Conservation (phyloP, 2,113 vertebrate genomes). For the Oxygymnocypris stewartii region DNA sequence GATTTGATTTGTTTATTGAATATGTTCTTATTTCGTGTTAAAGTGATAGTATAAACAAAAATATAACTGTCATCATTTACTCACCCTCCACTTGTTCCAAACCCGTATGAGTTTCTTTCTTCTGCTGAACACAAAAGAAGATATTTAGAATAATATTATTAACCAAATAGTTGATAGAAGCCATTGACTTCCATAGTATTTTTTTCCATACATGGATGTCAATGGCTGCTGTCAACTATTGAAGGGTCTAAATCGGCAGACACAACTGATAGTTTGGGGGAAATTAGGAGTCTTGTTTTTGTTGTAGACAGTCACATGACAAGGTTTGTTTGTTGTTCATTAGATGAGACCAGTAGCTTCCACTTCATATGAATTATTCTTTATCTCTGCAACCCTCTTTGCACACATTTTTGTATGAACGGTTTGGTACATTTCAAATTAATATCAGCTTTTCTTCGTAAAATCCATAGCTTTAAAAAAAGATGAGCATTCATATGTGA, state of each 20-base stretch:
- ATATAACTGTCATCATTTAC: neutral
- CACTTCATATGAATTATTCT: neutral
- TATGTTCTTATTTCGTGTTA: neutral
- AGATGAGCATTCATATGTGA: no score
- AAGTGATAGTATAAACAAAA: neutral
- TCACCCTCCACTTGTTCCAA: neutral
- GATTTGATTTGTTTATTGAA: conserved; percentile 16
- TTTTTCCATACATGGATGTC: neutral
- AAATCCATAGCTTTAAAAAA: neutral
- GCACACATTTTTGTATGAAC: neutral
- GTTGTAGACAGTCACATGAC: neutral
- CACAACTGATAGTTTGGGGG: neutral
- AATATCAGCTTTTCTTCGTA: neutral
- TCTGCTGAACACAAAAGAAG: neutral
- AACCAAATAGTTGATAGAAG: neutral
- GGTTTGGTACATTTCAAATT: neutral
- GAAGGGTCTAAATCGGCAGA: neutral
- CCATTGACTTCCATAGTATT: neutral
- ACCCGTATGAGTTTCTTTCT: neutral
- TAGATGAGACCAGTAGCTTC: neutral
- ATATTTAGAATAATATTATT: neutral
- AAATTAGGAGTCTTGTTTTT: neutral
- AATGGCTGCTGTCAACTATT: neutral
- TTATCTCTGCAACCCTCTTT: neutral
- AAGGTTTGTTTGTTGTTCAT: neutral